These are phyloP conservation scores for Syrphus vitripennis DNA, from an alignment of 2,888 invertebrate species.

Conservation along the genomic window DNA sequence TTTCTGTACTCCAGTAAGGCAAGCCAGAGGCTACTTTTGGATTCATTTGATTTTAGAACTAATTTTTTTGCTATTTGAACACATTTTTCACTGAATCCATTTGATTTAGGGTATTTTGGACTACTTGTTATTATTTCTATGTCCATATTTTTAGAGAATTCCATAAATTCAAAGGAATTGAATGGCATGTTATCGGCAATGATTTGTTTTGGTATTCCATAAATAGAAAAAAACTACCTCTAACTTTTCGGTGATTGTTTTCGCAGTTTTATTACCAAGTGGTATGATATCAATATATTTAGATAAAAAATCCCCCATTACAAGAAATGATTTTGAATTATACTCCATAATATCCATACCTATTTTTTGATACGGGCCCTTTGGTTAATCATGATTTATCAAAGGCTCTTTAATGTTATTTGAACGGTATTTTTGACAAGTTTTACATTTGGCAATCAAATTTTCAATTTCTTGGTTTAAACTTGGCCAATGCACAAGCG, in stretches of 20 bases:
- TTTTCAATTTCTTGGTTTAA: not conserved
- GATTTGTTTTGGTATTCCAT: not conserved
- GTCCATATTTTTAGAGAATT: not conserved
- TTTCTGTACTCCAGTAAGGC: not conserved
- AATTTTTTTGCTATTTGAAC: not conserved
- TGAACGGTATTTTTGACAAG: not conserved
- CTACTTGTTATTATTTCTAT: not conserved
- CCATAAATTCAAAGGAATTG: not conserved
- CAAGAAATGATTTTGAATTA: not conserved
- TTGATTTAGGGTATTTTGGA: not conserved
- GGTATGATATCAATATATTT: not conserved
- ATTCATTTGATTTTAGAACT: not conserved
- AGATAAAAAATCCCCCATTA: not conserved
- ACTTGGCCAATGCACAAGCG: not conserved
- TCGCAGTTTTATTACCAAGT: not conserved
- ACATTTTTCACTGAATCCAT: not conserved
- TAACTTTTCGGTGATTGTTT: not conserved
- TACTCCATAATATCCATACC: slow-evolving; percentile 1
- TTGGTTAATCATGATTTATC: not conserved
- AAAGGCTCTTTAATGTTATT: too few species aligned
- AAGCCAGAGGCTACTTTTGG: not conserved
- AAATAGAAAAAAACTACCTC: not conserved
- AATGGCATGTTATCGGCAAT: too few species aligned
- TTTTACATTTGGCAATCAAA: not conserved
- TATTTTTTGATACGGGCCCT: not conserved